Conservation (phyloP, 2,113 vertebrate genomes). For the Cygnus buccinator region DNA sequence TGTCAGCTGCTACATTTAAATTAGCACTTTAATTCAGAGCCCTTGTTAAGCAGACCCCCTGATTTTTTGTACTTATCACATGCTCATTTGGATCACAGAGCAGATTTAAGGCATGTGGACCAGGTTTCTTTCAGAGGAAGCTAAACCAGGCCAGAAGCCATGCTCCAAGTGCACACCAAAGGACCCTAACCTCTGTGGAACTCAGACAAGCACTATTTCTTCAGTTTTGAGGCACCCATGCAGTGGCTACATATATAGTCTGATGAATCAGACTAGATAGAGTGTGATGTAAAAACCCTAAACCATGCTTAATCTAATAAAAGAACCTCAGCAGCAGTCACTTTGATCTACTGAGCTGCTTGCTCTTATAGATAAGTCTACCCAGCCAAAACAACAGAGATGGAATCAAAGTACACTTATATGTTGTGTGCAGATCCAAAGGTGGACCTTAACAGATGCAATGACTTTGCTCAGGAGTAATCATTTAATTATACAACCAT, state of each 20-base stretch:
- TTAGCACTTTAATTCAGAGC: background rate
- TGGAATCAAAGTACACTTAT: background rate
- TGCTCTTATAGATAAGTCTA: background rate
- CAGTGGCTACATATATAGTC: background rate
- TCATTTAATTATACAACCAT: background rate
- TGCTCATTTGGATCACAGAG: background rate
- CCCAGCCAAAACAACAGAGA: background rate
- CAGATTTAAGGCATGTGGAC: background rate
- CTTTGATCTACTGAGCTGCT: background rate
- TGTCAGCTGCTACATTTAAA: background rate
- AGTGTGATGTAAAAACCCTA: background rate
- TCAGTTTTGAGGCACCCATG: background rate
- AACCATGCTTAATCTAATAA: background rate
- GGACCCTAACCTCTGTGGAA: too few species aligned
- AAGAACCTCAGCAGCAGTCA: background rate
- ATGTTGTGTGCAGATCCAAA: accelerated
- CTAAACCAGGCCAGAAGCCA: background rate
- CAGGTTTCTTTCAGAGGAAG: background rate
- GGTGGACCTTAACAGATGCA: background rate
- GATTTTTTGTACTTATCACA: background rate
- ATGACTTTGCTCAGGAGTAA: background rate
- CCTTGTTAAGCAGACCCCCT: background rate
- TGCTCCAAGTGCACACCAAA: accelerated
- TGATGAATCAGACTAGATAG: background rate
- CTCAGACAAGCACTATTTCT: background rate